Evolutionary conservation across 64 coral and sea anemone genomes (phyloP).

Genomic region (Montipora capricornis): DNA sequence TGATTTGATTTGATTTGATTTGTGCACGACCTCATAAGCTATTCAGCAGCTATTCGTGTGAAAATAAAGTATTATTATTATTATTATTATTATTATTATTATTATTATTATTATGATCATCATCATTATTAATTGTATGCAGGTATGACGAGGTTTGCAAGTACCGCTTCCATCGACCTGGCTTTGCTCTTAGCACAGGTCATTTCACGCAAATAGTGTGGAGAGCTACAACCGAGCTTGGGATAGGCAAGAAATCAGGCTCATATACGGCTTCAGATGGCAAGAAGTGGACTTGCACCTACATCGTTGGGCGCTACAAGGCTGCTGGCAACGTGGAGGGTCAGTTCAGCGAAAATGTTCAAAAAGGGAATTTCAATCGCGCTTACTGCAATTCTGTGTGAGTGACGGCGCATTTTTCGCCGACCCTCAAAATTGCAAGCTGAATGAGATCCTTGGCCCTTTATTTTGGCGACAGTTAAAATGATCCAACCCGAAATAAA

Average conservation of each 20-base stretch:
- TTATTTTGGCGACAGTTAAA: too few species aligned
- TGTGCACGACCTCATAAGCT: too few species aligned
- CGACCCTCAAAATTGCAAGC: background rate
- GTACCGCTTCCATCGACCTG: slow-evolving; percentile 12
- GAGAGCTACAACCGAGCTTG: slow-evolving; percentile 47
- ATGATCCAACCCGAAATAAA: background rate
- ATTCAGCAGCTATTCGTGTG: too few species aligned
- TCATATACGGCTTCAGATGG: background rate
- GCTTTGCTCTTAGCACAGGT: background rate
- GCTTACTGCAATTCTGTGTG: background rate
- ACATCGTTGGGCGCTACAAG: slow-evolving; percentile 14
- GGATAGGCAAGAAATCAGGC: slow-evolving; percentile 4
- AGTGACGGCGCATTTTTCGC: background rate
- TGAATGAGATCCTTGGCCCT: background rate
- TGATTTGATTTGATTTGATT: too few species aligned
- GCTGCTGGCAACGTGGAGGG: background rate
- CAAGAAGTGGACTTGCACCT: background rate
- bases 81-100: too few species aligned
- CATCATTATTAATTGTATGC: background rate
- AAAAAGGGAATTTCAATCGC: background rate
- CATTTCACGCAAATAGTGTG: slow-evolving; percentile 58
- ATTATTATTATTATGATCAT: too few species aligned
- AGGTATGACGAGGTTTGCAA: slow-evolving; percentile 53
- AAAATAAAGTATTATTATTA: too few species aligned
- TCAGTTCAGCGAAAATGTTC: background rate